These are phyloP conservation scores for Hippasteria phrygiana DNA, from an alignment of 53 echinoderm and acorn worm genomes.

Conservation along the genomic window DNA sequence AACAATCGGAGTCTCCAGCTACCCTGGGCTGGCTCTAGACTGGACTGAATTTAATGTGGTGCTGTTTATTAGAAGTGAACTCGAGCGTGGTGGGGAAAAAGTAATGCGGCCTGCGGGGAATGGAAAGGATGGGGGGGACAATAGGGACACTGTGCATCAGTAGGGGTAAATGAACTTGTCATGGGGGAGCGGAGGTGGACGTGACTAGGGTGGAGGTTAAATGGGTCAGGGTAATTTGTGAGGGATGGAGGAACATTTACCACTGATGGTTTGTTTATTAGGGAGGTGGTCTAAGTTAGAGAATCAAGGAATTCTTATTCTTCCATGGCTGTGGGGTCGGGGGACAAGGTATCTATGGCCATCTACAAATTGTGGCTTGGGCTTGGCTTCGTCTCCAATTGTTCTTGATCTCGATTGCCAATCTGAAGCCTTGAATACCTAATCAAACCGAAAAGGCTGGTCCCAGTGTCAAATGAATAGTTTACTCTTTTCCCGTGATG, in stretches of 20 bases:
- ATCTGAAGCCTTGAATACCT: too few species aligned
- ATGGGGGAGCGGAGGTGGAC: neutral
- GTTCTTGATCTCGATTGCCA: too few species aligned
- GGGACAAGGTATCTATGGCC: too few species aligned
- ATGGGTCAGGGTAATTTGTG: neutral
- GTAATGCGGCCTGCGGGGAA: constrained; percentile 53
- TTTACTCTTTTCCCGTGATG: too few species aligned
- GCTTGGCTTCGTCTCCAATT: too few species aligned
- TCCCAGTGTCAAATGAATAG: too few species aligned
- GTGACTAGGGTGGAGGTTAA: neutral
- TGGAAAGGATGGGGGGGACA: neutral
- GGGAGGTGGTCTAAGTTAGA: too few species aligned
- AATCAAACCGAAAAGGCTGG: too few species aligned
- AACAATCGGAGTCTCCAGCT: neutral
- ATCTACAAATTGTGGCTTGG: too few species aligned
- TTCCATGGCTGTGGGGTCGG: too few species aligned
- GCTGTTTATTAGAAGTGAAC: constrained; percentile 53
- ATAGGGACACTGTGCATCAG: constrained; percentile 34
- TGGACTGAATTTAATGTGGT: constrained; percentile 45
- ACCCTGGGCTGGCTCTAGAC: neutral
- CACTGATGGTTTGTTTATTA: neutral
- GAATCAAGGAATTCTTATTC: too few species aligned
- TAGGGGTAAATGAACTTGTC: constrained; percentile 62
- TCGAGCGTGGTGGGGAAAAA: constrained; percentile 55
- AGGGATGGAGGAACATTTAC: neutral